A percentile compares a stretch with the other conserved stretches of the same genome.
These are phyloP conservation scores for Ephydatia muelleri DNA, from an alignment of 37 sponge, comb jelly and placozoan species.

Conservation along the genomic window DNA sequence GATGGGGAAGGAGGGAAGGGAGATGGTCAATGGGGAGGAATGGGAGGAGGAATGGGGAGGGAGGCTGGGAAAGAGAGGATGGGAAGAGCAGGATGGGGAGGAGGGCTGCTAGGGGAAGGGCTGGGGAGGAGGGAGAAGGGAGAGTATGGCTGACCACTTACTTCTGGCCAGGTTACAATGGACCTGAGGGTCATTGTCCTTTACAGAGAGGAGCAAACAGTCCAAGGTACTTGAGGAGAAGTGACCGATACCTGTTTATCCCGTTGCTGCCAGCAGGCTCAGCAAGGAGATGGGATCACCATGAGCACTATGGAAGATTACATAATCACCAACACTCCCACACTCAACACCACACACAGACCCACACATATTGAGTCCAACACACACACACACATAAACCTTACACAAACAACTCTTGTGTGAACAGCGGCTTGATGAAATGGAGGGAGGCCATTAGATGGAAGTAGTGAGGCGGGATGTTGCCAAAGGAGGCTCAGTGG, in stretches of 20 bases:
- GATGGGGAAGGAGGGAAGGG: background rate
- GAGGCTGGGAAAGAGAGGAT: background rate
- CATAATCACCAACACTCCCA: background rate
- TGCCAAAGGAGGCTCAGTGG: background rate
- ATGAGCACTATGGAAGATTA: background rate
- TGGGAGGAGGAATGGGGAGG: background rate
- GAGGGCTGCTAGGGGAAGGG: background rate
- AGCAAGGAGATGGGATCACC: background rate
- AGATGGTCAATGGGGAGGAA: background rate
- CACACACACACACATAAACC: background rate
- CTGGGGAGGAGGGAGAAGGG: too few species aligned
- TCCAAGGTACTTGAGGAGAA: background rate
- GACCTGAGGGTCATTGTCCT: too few species aligned
- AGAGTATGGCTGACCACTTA: background rate
- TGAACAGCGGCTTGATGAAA: conserved; percentile 28
- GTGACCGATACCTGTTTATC: background rate
- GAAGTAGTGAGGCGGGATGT: background rate
- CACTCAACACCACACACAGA: too few species aligned
- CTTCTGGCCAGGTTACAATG: background rate
- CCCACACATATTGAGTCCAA: too few species aligned
- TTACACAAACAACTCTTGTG: conserved; percentile 37
- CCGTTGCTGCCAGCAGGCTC: background rate
- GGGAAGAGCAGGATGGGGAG: background rate
- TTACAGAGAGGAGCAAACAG: background rate
- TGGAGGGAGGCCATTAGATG: background rate